phyloP scores from a whole-genome alignment of 1,140 invertebrate genomes.

The Thaumetopoea pityocampa region DNA sequence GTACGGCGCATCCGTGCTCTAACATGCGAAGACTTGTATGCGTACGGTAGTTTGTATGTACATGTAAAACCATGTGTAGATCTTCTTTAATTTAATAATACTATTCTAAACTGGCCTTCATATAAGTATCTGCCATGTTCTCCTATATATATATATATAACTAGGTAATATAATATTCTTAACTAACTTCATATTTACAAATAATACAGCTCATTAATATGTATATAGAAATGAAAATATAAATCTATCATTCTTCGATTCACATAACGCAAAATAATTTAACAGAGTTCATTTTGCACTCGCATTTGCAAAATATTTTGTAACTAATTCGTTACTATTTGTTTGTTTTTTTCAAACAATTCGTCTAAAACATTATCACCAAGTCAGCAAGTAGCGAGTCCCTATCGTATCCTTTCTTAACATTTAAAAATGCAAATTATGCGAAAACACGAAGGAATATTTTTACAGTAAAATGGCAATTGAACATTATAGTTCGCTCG shows the following conservation, averaged over 20 bases:
- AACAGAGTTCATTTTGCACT: slow-evolving; percentile 76
- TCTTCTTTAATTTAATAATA: slow-evolving; percentile 76
- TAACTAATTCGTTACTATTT: slow-evolving; percentile 62
- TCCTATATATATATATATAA: slow-evolving; percentile 67
- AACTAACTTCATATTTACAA: slow-evolving; percentile 76
- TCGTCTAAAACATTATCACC: slow-evolving; percentile 74
- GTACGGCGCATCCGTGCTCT: slow-evolving; percentile 41
- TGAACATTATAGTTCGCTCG: slow-evolving; percentile 75
- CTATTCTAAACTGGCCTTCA: slow-evolving; percentile 77
- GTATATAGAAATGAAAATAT: slow-evolving; percentile 75
- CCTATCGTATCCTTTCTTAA: slow-evolving; percentile 62
- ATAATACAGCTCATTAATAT: slow-evolving; percentile 76
- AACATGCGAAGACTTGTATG: slow-evolving; percentile 40
- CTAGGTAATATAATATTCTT: slow-evolving; percentile 77
- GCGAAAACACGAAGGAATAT: slow-evolving; percentile 72
- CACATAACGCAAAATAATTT: slow-evolving; percentile 78
- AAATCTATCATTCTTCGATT: slow-evolving; percentile 74
- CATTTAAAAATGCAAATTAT: slow-evolving; percentile 74
- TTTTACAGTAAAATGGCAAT: slow-evolving; percentile 67
- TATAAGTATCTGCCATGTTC: slow-evolving; percentile 78
- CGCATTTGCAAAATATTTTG: slow-evolving; percentile 73
- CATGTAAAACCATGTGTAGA: slow-evolving; percentile 77
- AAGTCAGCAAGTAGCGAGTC: slow-evolving; percentile 71
- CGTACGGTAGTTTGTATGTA: slow-evolving; percentile 63
- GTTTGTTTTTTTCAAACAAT: slow-evolving; percentile 62